Percentiles rank a stretch among this genome's conserved stretches.
Conservation (phyloP, 2,113 vertebrate genomes). For the Pungitius pungitius region DNA sequence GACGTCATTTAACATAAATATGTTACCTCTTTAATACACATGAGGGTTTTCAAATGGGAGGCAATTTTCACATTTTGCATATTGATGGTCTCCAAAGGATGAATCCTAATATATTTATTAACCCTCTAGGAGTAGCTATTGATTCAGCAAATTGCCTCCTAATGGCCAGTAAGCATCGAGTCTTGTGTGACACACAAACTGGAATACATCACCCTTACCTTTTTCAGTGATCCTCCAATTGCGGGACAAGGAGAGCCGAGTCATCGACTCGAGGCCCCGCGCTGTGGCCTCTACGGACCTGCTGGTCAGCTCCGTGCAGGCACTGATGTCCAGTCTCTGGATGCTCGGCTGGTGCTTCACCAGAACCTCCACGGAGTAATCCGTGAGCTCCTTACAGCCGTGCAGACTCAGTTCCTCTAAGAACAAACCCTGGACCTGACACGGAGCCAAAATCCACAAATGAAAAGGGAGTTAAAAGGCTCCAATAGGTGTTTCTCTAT, state of each 20-base stretch:
- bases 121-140: too few relatives aligned
- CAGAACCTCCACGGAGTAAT: constrained; percentile 80
- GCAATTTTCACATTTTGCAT: not conserved
- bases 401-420: constrained; percentile 81
- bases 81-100: not conserved
- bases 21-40: too few relatives aligned
- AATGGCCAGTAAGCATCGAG: too few relatives aligned
- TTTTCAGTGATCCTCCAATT: constrained; percentile 82
- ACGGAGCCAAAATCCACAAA: not conserved
- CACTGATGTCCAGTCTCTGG: constrained; percentile 81
- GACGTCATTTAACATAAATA: not conserved
- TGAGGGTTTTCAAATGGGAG: not conserved
- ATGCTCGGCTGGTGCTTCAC: constrained; percentile 81
- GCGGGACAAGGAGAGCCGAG: constrained; percentile 72
- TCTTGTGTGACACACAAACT: too few relatives aligned
- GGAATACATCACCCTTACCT: too few relatives aligned
- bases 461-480: not conserved
- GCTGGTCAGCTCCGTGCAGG: constrained; percentile 83
- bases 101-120: not conserved
- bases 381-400: constrained; percentile 83
- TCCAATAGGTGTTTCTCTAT: not conserved
- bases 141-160: too few relatives aligned
- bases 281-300: constrained; percentile 74
- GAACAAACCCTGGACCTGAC: constrained; percentile 73
- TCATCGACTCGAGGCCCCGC: constrained; percentile 69